A percentile compares a stretch with the other conserved stretches of the same genome.
phyloP scores from a whole-genome alignment of 2,113 vertebrate species.

The Trichechus manatus region DNA sequence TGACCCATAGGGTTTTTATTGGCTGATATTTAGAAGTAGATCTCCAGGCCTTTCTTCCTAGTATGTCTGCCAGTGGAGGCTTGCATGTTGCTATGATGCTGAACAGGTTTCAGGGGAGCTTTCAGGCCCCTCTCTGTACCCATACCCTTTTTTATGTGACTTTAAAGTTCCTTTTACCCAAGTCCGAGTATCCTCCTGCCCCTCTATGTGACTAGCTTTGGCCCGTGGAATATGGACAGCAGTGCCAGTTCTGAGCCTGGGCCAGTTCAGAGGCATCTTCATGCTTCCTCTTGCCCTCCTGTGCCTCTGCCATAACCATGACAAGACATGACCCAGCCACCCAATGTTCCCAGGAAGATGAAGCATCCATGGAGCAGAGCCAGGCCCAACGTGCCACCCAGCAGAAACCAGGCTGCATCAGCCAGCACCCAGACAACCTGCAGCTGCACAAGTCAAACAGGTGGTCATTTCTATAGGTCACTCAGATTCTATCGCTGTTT shows the following conservation, averaged over 20 bases:
- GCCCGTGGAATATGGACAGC: not conserved
- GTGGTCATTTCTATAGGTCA: fast-evolving
- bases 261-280: not conserved
- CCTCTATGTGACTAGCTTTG: not conserved
- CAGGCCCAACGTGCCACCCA: not conserved
- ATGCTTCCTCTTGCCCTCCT: too few relatives aligned
- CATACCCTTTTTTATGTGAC: not conserved
- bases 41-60: not conserved
- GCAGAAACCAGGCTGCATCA: not conserved
- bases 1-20: too few relatives aligned
- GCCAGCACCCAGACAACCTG: not conserved
- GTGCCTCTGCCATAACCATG: not conserved
- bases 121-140: not conserved
- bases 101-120: not conserved
- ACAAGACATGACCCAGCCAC: not conserved
- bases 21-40: not conserved
- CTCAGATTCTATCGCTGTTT: not conserved
- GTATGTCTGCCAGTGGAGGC: not conserved
- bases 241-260: not conserved
- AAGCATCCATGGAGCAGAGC: not conserved
- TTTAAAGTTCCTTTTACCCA: not conserved
- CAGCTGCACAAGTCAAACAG: fast-evolving
- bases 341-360: not conserved
- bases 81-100: not conserved
- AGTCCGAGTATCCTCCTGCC: not conserved